Evolutionary conservation across 2,888 invertebrate species (phyloP), one percentile per base, ranked within the genome.

Genomic region (Sphecodes monilicornis): DNA sequence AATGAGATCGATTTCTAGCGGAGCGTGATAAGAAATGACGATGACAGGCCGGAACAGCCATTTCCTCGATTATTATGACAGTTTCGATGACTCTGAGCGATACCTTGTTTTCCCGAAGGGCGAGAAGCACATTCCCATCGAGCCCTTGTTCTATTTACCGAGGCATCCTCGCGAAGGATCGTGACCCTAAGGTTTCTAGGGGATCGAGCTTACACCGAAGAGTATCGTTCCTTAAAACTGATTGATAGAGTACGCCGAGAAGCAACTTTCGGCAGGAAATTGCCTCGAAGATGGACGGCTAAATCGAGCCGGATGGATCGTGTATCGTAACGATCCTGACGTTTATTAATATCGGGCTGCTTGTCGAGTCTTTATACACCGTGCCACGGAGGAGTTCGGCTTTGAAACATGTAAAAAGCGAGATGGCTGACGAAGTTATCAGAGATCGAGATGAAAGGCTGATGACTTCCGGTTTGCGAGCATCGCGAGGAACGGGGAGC

Each of bases 181-280:
- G 57, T 39, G 26, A 11, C 71, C 50, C 78, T 72, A 57, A 57
- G 66, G 29, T 68, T 46, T 64, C 3, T 46, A 11, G 29, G 71
- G 46, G 70, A 80, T 72, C 54, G 66, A 32, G 71, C 32, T n/a
- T 13, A 11, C 39, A 1, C 10, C 18, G 29, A 10, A 60, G 18
- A 50, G 73, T 70, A 73, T 39, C 82, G 60, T 46, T 71, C 69
- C 77, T 54, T 81, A 82, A 41, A 22, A 11, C 78, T 76, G 85
- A 81, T 78, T 50, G 81, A 82, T 71, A 41, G 76, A 18, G 50
- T 66, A 57, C 60, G 36, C 46, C 78, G 41, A 26, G 54, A 16
- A 16, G 64, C 60, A 86, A 76, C 73, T 78, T 79, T 73, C 68
- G 29, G 6, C 69, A 46, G 85, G 78, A 84, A 81, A 85, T 85